Conservation (phyloP, 2,113 vertebrate species). For the Scopus umbretta region DNA sequence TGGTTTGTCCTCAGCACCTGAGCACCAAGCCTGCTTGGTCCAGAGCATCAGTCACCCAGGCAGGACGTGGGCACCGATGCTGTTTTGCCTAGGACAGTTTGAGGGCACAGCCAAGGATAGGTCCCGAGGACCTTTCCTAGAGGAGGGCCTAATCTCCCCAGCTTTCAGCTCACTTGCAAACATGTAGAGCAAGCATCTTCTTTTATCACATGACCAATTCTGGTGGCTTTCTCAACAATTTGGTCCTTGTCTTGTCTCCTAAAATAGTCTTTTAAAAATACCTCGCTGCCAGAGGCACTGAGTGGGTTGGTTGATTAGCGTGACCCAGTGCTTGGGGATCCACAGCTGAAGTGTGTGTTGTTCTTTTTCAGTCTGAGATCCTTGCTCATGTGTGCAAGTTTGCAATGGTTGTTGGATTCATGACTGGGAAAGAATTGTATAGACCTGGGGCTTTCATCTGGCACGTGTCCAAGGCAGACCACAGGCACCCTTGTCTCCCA, state of each 20-base stretch:
- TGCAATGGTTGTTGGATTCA: background rate
- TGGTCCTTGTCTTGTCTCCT: background rate
- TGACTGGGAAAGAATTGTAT: background rate
- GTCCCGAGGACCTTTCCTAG: background rate
- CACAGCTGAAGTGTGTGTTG: background rate
- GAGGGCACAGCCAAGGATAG: background rate
- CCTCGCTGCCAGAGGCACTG: background rate
- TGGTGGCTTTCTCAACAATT: background rate
- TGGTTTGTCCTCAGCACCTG: background rate
- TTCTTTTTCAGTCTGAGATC: background rate
- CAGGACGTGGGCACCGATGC: rapidly evolving
- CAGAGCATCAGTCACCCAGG: background rate
- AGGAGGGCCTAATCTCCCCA: background rate
- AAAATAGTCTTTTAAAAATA: background rate
- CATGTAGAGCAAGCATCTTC: background rate
- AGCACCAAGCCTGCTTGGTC: background rate
- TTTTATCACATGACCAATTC: background rate
- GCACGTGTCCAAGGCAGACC: background rate
- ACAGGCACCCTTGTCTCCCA: background rate
- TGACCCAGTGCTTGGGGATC: background rate
- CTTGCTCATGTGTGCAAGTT: background rate
- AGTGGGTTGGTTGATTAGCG: background rate
- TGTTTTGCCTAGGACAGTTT: background rate
- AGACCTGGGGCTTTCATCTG: background rate
- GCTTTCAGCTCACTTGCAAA: background rate